Conservation (phyloP, 2,888 invertebrate species). For the Sinohyriopsis cumingii region DNA sequence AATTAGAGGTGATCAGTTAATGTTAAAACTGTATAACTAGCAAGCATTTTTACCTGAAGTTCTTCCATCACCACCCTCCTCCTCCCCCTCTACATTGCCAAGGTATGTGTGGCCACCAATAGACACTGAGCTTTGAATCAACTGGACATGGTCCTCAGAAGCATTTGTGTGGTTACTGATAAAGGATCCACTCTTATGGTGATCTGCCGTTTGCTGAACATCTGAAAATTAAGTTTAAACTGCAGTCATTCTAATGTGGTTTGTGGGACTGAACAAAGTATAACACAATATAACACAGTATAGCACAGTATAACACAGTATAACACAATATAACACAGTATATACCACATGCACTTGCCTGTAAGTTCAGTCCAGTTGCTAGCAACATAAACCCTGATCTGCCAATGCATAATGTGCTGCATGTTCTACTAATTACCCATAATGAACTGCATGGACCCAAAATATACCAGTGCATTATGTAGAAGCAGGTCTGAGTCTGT, state of each 20-base stretch:
- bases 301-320: no score
- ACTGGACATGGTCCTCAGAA: slow-evolving; percentile 51
- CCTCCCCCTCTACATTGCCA: slow-evolving; percentile 43
- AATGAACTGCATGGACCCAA: no score
- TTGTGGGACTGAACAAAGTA: no score
- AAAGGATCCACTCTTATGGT: slow-evolving; percentile 63
- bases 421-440: no score
- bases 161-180: slow-evolving; percentile 51
- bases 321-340: no score
- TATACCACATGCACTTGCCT: no score
- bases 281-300: no score
- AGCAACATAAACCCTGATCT: no score
- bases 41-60: slow-evolving; percentile 26
- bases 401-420: no score
- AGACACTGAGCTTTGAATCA: slow-evolving; percentile 61
- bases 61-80: slow-evolving; percentile 40
- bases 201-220: slow-evolving; percentile 30
- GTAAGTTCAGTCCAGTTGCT: no score
- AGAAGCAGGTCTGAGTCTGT: no score
- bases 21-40: neutral
- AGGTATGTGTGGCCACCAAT: slow-evolving; percentile 45
- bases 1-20: neutral
- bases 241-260: neutral
- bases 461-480: no score
- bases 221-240: slow-evolving; percentile 12